Evolutionary conservation across 2,888 invertebrate genomes (phyloP).

Genomic region (Rhodophaea formosa): DNA sequence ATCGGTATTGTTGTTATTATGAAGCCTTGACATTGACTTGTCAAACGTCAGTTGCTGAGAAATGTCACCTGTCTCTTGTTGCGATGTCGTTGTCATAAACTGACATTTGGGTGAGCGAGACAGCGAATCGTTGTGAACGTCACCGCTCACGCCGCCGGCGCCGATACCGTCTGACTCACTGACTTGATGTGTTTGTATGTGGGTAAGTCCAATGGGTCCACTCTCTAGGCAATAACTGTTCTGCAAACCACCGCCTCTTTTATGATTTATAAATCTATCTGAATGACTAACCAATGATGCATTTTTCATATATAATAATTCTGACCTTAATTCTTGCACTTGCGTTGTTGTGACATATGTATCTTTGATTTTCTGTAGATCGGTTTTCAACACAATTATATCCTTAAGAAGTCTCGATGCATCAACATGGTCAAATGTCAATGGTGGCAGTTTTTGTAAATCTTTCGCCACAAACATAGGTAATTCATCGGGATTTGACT

Average conservation of each 20-base stretch:
- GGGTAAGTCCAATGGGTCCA: conserved; percentile 12
- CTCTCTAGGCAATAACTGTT: conserved; percentile 10
- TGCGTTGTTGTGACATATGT: conserved; percentile 16
- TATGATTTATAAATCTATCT: conserved; percentile 8
- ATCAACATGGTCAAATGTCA: conserved; percentile 23
- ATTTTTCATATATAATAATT: conserved; percentile 16
- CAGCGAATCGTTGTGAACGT: background rate
- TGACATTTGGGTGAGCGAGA: conserved; percentile 1
- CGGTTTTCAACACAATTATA: conserved; percentile 13
- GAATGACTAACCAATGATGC: background rate
- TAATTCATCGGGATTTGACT: conserved; percentile 14
- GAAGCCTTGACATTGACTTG: background rate
- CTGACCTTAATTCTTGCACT: conserved; percentile 9
- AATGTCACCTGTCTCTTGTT: conserved; percentile 1
- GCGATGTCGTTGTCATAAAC: conserved; percentile 1
- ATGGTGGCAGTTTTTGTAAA: conserved; percentile 20
- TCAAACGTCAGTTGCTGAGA: background rate
- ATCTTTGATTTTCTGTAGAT: conserved; percentile 16
- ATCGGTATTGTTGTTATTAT: too few species aligned
- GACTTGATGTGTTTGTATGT: background rate
- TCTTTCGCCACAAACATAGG: conserved; percentile 22
- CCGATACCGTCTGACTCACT: conserved; percentile 3
- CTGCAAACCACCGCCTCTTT: conserved; percentile 18
- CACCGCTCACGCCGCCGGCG: background rate
- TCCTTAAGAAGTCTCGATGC: conserved; percentile 23